Evolutionary conservation across 2,888 invertebrate species (phyloP), one percentile per base, ranked within the genome.

Genomic region (Himalopsyche anomala): DNA sequence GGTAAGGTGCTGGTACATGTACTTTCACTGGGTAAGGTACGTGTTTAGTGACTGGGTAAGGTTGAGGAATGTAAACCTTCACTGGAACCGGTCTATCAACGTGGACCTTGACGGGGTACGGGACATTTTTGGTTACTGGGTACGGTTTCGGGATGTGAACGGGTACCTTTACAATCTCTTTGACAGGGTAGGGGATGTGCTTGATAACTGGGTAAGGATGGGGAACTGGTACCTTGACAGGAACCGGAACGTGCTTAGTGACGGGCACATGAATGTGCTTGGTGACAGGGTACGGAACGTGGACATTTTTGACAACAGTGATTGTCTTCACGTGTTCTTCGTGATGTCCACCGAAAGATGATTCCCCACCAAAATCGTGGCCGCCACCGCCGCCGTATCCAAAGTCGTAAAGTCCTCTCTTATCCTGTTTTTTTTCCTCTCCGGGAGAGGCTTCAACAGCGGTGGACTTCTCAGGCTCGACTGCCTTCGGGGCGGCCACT

Each of bases 251-350:
- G 81, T 94, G 93, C 90, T 94, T 95, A 89, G 94, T 94, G 15
- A 95, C 95, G 2, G 96, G 96, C 89, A 94, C 94, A 82, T 95
- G 95, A 84, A 96, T 94, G 89, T 94, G 95, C 89, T 95, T 95
- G 90, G 96, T 95, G 85, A 96, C 96, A 84, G 95, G 96, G 90
- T 96, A 95, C 80, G 95, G 95, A 80, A 94, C 94, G 54, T 95
- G 94, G 82, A 96, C 94, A 89, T 95, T 96, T 92, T 96, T 96
- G 89, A 96, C 94, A 45, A 97, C 94, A 17, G 96, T 96, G 89
- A 96, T 91, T 80, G 95, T 95, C 90, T 96, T 96, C 93, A 92
- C 88, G 90, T 95, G 94, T 36, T 93, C 91, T 89, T 95, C 94
- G 85, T 94, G 93, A 88, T 94, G 91, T 69, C 92, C 92, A 62